These are phyloP conservation scores for Pipistrellus kuhlii DNA, from an alignment of 2,797 vertebrate genomes.

Conservation along the genomic window DNA sequence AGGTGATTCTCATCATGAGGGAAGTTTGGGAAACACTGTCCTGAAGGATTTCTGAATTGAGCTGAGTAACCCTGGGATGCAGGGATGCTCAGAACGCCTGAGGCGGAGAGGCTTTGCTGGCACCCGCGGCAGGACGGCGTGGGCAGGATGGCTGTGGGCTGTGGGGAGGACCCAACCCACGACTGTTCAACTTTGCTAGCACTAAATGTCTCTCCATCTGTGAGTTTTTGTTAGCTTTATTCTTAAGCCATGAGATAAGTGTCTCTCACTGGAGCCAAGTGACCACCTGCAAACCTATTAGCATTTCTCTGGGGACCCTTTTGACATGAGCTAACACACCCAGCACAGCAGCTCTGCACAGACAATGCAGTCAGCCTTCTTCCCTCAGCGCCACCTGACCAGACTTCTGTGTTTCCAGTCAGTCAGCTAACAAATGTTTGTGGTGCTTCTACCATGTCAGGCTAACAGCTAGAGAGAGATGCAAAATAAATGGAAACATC, in stretches of 20 bases:
- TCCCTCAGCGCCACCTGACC: neutral
- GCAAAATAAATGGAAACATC: neutral
- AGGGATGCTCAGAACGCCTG: neutral
- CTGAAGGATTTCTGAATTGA: neutral
- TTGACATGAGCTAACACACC: neutral
- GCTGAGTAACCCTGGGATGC: neutral
- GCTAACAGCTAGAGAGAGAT: neutral
- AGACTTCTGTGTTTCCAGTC: neutral
- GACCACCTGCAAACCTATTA: constrained; percentile 64
- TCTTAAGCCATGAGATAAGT: neutral
- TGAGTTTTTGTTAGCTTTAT: neutral
- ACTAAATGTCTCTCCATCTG: neutral
- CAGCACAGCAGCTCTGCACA: fast-evolving
- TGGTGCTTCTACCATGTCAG: neutral
- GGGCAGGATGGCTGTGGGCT: neutral
- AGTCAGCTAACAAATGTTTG: neutral
- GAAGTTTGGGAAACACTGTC: no score
- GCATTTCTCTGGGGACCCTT: constrained; percentile 47
- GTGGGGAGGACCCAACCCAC: neutral
- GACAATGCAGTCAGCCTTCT: neutral
- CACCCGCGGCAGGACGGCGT: neutral
- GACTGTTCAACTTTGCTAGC: neutral
- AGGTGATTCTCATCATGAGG: no score
- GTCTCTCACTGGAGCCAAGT: neutral
- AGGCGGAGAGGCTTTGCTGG: neutral